Conservation (phyloP, 2,888 invertebrate species). For the Pachydiplax longipennis region DNA sequence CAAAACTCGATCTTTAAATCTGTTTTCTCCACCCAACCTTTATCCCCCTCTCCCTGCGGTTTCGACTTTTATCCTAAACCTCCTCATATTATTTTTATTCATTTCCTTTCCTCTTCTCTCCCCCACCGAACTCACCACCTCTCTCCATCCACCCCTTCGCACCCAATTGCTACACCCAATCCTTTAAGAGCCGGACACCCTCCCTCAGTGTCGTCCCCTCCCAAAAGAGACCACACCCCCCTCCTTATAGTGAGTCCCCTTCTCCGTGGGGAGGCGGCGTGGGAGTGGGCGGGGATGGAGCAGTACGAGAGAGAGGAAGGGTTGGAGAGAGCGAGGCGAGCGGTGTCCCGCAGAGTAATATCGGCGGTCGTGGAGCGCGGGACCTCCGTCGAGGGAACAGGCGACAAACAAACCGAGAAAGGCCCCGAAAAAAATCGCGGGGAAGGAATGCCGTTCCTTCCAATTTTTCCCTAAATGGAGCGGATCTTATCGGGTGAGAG, state of each 20-base stretch:
- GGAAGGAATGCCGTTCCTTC: background rate
- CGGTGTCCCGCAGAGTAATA: constrained; percentile 41
- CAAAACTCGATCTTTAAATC: no score
- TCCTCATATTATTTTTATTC: no score
- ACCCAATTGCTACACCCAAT: no score
- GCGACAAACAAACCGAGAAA: background rate
- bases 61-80: no score
- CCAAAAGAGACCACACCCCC: background rate
- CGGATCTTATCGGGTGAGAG: background rate
- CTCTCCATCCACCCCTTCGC: background rate
- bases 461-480: background rate
- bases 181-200: background rate
- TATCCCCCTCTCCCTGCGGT: no score
- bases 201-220: background rate
- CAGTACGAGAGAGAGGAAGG: background rate
- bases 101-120: background rate
- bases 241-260: background rate
- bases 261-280: background rate
- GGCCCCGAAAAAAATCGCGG: background rate
- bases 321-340: background rate
- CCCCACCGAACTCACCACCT: background rate
- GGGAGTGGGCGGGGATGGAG: background rate
- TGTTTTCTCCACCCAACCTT: no score
- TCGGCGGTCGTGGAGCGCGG: constrained; percentile 26
- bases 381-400: background rate